Evolutionary conservation across 1,140 invertebrate genomes (phyloP).

Genomic region (Episyrphus balteatus): DNA sequence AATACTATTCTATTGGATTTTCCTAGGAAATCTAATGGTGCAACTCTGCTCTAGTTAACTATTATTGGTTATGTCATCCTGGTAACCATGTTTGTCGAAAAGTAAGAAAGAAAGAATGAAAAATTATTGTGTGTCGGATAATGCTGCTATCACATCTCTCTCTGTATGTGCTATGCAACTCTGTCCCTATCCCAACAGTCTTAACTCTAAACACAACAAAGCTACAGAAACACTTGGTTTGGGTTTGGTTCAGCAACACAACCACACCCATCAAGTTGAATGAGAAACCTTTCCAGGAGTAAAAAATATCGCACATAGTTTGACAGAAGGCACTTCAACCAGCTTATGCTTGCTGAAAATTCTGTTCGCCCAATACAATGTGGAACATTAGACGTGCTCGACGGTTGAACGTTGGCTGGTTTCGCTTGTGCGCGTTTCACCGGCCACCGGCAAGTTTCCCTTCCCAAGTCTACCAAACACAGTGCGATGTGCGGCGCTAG

Average conservation of each 20-base stretch:
- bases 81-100: slow-evolving; percentile 34
- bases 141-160: too few species aligned
- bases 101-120: slow-evolving; percentile 23
- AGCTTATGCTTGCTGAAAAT: not conserved
- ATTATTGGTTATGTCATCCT: slow-evolving; percentile 30
- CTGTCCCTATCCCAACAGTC: slow-evolving; percentile 6
- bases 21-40: slow-evolving; percentile 32
- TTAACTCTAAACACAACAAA: not conserved
- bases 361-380: slow-evolving; percentile 29
- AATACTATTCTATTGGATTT: slow-evolving; percentile 33
- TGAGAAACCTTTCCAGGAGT: slow-evolving; percentile 26
- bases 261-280: slow-evolving; percentile 20
- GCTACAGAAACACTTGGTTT: not conserved
- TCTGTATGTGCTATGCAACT: not conserved
- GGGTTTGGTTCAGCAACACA: slow-evolving; percentile 10
- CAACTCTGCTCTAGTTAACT: not conserved
- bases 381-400: slow-evolving; percentile 35
- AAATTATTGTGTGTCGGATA: slow-evolving; percentile 9
- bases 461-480: too few species aligned
- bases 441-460: too few species aligned
- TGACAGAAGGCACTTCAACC: too few species aligned
- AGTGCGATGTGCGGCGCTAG: too few species aligned
- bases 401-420: slow-evolving; percentile 13
- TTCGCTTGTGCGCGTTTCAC: too few species aligned
- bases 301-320: too few species aligned